Percentiles rank a stretch among this genome's conserved stretches.
Evolutionary conservation across 2,113 vertebrate species (phyloP).

Genomic region (Pitta sordida): DNA sequence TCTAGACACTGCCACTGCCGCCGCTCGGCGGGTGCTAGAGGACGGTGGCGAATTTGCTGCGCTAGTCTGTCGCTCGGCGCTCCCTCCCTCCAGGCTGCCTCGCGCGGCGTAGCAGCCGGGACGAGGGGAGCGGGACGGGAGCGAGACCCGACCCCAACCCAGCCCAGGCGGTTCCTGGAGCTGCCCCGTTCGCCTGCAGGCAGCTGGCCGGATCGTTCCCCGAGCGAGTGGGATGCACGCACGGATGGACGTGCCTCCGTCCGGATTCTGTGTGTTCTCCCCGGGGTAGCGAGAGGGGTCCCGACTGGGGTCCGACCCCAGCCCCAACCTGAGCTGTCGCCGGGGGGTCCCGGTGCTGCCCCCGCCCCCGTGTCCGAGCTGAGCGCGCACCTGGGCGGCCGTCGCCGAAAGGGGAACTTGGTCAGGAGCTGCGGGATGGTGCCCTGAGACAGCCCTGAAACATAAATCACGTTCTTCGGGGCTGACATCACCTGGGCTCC

Average conservation of each 20-base stretch:
- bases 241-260: not conserved
- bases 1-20: slow-evolving; percentile 54
- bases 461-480: not conserved
- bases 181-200: too few species aligned
- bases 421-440: not conserved
- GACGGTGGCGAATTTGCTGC: slow-evolving; percentile 26
- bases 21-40: slow-evolving; percentile 43
- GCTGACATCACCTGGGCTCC: not conserved
- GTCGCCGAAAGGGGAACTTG: not conserved
- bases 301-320: not conserved
- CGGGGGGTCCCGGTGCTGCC: not conserved
- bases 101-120: too few species aligned
- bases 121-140: slow-evolving; percentile 30
- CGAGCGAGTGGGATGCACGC: not conserved
- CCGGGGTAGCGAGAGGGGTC: not conserved
- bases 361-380: not conserved
- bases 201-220: fast-evolving
- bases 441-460: not conserved
- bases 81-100: slow-evolving; percentile 7
- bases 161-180: too few species aligned
- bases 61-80: slow-evolving; percentile 30
- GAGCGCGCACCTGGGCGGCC: not conserved
- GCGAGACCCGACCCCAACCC: slow-evolving; percentile 6
- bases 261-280: fast-evolving
- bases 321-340: not conserved